A percentile compares a stretch with the other conserved stretches of the same genome.
These are phyloP conservation scores for Polylopha cassiicola DNA, from an alignment of 2,888 invertebrate species.

Conservation along the genomic window DNA sequence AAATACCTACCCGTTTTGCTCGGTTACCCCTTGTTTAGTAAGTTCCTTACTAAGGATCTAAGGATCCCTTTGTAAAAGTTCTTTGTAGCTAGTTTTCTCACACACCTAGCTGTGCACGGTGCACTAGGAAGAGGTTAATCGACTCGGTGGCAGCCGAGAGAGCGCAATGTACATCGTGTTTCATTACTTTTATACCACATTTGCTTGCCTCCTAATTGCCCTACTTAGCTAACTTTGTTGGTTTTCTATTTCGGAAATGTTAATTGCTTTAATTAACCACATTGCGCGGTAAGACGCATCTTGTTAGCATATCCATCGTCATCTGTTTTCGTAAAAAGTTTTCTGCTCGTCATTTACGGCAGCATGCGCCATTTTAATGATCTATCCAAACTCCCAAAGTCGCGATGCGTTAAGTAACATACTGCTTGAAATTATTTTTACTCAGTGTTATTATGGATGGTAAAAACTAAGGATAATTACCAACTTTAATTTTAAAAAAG, in stretches of 20 bases:
- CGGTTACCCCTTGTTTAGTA: constrained; percentile 25
- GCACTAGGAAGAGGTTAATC: constrained; percentile 24
- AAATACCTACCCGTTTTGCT: constrained; percentile 50
- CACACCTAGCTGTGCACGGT: constrained; percentile 11
- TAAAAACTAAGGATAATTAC: no score
- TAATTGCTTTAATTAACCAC: neutral
- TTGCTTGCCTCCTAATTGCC: constrained; percentile 19
- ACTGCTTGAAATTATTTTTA: no score
- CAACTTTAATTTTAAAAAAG: no score
- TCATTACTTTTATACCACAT: constrained; percentile 19
- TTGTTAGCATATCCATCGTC: no score
- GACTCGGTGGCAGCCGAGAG: constrained; percentile 25
- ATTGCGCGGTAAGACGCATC: no score
- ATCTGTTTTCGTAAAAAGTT: no score
- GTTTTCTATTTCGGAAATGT: constrained; percentile 1
- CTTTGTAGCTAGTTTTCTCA: constrained; percentile 24
- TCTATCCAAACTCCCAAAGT: no score
- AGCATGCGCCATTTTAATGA: no score
- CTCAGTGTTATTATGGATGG: no score
- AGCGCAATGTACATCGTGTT: constrained; percentile 14
- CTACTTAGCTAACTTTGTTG: constrained; percentile 9
- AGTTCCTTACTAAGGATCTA: constrained; percentile 16
- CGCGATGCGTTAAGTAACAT: no score
- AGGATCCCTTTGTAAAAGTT: constrained; percentile 15
- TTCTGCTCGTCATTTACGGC: no score